Evolutionary conservation across 2,797 vertebrate species (phyloP).

Genomic region (Etheostoma nigrum): DNA sequence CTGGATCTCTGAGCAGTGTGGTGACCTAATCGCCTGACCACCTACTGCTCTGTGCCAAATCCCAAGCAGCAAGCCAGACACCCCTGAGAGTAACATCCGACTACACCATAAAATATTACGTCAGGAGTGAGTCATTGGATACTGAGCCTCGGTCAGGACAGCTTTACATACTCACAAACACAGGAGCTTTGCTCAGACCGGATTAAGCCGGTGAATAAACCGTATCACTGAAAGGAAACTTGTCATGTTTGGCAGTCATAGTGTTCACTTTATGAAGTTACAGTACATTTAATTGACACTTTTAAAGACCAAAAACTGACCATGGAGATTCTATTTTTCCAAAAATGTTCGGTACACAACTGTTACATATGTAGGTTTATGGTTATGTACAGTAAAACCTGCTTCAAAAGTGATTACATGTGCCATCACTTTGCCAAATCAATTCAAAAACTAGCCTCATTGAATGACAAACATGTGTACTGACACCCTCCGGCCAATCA

Average conservation of each 20-base stretch:
- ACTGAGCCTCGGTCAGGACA: constrained; percentile 51
- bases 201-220: constrained; percentile 56
- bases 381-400: not conserved
- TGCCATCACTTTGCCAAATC: not conserved
- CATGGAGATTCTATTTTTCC: not conserved
- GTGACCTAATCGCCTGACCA: constrained; percentile 82
- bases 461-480: not conserved
- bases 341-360: not conserved
- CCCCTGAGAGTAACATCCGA: constrained; percentile 74
- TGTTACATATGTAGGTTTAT: not conserved
- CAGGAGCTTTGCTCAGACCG: constrained; percentile 57
- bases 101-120: constrained; percentile 77
- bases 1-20: constrained; percentile 64
- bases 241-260: constrained; percentile 40
- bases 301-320: constrained; percentile 4
- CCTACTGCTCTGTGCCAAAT: constrained; percentile 77
- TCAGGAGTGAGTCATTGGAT: constrained; percentile 77
- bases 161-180: constrained; percentile 70
- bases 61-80: constrained; percentile 70
- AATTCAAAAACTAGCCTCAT: not conserved
- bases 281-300: constrained; percentile 13
- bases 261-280: constrained; percentile 26
- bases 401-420: not conserved
- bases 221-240: constrained; percentile 43
- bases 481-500: constrained; percentile 8